Evolutionary conservation across 2,113 vertebrate genomes (phyloP), one percentile per base, ranked within the genome.

Genomic region (Callospermophilus lateralis): DNA sequence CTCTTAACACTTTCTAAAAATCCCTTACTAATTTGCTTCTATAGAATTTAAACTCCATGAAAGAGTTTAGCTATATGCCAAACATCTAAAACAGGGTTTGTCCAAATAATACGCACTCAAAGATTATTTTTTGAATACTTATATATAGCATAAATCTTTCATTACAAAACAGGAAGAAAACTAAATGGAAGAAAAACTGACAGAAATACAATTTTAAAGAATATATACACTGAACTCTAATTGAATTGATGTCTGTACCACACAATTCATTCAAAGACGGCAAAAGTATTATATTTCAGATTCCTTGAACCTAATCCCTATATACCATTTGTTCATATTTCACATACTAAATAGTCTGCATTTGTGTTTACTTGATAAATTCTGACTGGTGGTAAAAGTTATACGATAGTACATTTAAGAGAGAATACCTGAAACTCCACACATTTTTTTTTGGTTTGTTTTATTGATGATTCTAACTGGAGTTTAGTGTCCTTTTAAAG

Each of bases 101-200:
- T 86, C 7, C 34, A 67, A 53, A 67, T 12, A 81, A 34, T 4
- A 93, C 37, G 7, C 55, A 79, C 53, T 87, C 28, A 72, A 85
- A 93, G 76, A 55, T 13, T 55, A 73, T 76, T 73, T 45, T 78
- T 80, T 80, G 17, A 77, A 89, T 76, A 70, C 8, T 48, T 86
- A 19, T 83, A 55, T 0, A 78, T 4, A 86, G n/a, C 11, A 74
- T 34, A 80, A 95, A 80, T 86, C 16, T 65, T 89, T 48, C 7
- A 81, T 58, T 45, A 93, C 8, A 90, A 79, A 93, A 95, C 17
- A 78, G 58, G 15, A 85, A 89, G 34, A 73, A 78, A 84, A 81
- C 0, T 79, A 85, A 93, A 77, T 79, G 70, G 45, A 92, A 91
- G 63, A 90, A 90, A 84, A 92, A 83, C 17, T 34, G n/a, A 84